Conservation (phyloP, 1,140 invertebrate genomes). For the Habropoda laboriosa region DNA sequence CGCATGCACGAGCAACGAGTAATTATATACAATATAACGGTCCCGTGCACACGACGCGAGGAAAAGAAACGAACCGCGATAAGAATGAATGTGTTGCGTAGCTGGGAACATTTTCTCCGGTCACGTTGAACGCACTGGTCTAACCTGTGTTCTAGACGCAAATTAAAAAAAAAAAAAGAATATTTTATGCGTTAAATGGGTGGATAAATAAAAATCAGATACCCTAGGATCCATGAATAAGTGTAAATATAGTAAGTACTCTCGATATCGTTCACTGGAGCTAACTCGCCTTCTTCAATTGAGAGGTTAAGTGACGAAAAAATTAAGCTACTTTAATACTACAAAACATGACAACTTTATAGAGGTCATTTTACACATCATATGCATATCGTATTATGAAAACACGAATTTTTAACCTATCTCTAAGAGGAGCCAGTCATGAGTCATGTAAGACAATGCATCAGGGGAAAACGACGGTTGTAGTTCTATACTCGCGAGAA, state of each 20-base stretch:
- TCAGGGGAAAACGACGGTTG: background rate
- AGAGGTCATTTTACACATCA: no score
- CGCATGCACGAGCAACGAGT: conserved; percentile 9
- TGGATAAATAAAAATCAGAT: no score
- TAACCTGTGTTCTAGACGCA: background rate
- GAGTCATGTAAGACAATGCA: background rate
- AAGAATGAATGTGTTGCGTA: background rate
- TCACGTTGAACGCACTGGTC: background rate
- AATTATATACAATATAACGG: conserved; percentile 37
- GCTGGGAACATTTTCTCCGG: background rate
- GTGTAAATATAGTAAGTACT: no score
- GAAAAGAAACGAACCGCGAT: conserved; percentile 27
- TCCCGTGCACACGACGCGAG: background rate
- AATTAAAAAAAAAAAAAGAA: background rate
- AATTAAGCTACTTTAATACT: no score
- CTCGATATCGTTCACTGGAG: no score
- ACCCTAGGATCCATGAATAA: no score
- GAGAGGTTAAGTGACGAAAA: no score
- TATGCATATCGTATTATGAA: background rate
- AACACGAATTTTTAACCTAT: background rate
- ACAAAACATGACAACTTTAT: no score
- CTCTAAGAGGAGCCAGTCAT: background rate
- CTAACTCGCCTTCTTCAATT: no score
- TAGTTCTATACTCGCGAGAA: background rate
- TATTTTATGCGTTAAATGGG: no score